Evolutionary conservation across 2,113 vertebrate species (phyloP).

Genomic region (Myxocyprinus asiaticus): DNA sequence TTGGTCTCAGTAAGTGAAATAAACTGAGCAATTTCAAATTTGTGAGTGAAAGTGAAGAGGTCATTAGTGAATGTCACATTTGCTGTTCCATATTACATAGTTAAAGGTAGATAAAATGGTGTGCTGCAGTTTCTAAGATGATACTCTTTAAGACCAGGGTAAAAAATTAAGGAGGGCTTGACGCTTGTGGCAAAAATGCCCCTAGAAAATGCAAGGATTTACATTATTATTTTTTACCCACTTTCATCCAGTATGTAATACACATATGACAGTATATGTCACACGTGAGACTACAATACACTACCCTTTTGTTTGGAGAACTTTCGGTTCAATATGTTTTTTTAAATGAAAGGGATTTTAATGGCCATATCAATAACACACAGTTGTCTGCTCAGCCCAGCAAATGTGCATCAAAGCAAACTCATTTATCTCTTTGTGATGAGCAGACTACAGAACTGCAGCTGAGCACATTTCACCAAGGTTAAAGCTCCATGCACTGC

Average conservation of each 20-base stretch:
- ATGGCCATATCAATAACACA: constrained; percentile 34
- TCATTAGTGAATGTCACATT: no score
- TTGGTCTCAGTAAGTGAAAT: no score
- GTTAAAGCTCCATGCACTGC: constrained; percentile 4
- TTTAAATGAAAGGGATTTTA: constrained; percentile 33
- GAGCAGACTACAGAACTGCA: not conserved
- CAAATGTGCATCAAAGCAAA: constrained; percentile 34
- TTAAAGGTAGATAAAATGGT: no score
- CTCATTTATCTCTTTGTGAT: constrained; percentile 16
- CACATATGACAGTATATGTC: not conserved
- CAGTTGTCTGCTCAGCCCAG: constrained; percentile 31
- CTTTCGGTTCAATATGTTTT: constrained; percentile 9
- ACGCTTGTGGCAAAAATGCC: no score
- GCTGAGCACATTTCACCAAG: constrained; percentile 27
- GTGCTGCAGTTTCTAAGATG: no score
- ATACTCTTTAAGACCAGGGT: no score
- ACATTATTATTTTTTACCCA: no score
- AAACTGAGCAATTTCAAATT: no score
- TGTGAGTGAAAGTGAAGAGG: no score
- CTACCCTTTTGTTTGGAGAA: not conserved
- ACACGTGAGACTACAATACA: not conserved
- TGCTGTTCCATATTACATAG: no score
- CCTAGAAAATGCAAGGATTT: no score
- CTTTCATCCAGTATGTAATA: not conserved
- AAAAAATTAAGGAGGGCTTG: no score